phyloP scores from a whole-genome alignment of 2,888 invertebrate species.

The Pterobdella sp. region DNA sequence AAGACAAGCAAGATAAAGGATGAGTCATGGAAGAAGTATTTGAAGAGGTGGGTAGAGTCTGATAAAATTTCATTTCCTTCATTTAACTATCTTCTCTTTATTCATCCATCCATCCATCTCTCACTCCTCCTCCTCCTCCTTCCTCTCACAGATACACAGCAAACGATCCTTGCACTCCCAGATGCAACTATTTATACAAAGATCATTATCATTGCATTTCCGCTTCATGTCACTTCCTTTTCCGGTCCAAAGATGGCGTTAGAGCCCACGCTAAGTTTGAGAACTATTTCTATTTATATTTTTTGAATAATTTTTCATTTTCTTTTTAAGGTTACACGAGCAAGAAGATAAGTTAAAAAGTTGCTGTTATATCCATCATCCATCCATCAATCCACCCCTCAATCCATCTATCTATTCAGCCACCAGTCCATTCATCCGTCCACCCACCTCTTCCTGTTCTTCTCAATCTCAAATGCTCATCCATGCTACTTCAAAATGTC shows the following conservation, averaged over 20 bases:
- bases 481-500: slow-evolving; percentile 53
- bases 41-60: slow-evolving; percentile 51
- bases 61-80: background rate
- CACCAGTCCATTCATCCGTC: slow-evolving; percentile 55
- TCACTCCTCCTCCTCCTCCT: background rate
- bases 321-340: slow-evolving; percentile 66
- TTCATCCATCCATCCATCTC: background rate
- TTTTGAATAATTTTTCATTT: no score
- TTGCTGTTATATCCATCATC: no score
- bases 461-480: slow-evolving; percentile 78
- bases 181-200: slow-evolving; percentile 62
- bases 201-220: slow-evolving; percentile 81
- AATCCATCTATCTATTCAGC: slow-evolving; percentile 55
- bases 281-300: no score
- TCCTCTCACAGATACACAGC: slow-evolving; percentile 49
- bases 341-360: slow-evolving; percentile 60
- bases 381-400: no score
- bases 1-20: slow-evolving; percentile 46
- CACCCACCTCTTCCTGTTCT: slow-evolving; percentile 56
- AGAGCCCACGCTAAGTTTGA: slow-evolving; percentile 68
- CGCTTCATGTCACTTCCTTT: slow-evolving; percentile 53
- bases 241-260: slow-evolving; percentile 60
- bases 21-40: slow-evolving; percentile 58
- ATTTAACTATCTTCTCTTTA: background rate
- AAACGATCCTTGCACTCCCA: slow-evolving; percentile 53